phyloP scores from a whole-genome alignment of 2,888 invertebrate genomes.

The Polydrusus pterygomalis region DNA sequence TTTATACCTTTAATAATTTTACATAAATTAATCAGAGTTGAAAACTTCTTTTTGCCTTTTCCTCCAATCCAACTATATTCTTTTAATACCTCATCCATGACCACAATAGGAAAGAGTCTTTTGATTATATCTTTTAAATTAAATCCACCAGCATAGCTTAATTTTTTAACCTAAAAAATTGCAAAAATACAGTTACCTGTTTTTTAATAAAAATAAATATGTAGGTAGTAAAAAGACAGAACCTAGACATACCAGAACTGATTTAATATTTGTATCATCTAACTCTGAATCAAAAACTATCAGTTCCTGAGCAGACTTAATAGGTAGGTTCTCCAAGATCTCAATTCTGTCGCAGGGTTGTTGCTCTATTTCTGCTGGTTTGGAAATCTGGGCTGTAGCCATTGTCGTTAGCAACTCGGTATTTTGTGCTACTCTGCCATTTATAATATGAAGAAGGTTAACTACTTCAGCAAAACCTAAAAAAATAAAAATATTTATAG shows the following conservation, averaged over 20 bases:
- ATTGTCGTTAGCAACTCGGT: not conserved
- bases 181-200: not conserved
- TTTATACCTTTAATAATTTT: not conserved
- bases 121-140: not conserved
- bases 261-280: not conserved
- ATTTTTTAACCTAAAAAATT: not conserved
- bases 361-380: not conserved
- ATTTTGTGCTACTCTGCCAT: not conserved
- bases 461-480: too few relatives aligned
- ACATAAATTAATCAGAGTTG: not conserved
- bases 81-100: not conserved
- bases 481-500: too few relatives aligned
- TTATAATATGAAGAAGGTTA: not conserved
- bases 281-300: not conserved
- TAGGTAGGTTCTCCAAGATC: not conserved
- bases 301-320: not conserved
- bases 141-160: not conserved
- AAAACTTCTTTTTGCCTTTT: not conserved
- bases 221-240: constrained; percentile 1
- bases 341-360: not conserved
- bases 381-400: not conserved
- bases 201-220: not conserved
- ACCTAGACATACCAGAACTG: not conserved
- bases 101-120: not conserved
- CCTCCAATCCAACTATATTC: not conserved